Base-by-base conservation (phyloP, 2,888 invertebrate genomes). In the Hydroisotoma schaefferi region DNA sequence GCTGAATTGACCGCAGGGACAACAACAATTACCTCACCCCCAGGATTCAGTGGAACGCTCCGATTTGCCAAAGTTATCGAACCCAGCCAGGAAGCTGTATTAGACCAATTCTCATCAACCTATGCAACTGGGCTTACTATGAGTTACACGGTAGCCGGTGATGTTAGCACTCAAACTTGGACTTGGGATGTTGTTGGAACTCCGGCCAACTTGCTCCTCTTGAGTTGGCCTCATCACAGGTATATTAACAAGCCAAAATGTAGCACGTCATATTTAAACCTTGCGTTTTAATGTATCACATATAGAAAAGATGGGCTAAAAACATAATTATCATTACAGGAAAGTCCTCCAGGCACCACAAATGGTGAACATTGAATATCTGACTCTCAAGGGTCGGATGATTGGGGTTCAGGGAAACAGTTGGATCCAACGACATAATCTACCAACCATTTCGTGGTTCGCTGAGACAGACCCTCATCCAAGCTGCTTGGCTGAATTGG, bases 141-240 rank as follows among this genome's bases (percentile, higher is more conserved):
- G 43, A 26, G 47, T 2, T 66, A 63, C 57, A 20, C 6, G 2
- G 63, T 66, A 2, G 38, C 48, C 12, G 65, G 59, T 15, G 60
- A 65, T 29, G 57, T 60, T 0, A 46, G 48, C 37, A 61, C 61
- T 8, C 54, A 57, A 53, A 66, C 61, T 0, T 66, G 66, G 66
- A 66, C 59, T 22, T 66, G 66, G 66, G 44, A 46, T n/a, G 57
- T 63, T 15, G 37, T 28, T 15, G 66, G 66, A 15, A 53, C 51
- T 56, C 38, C 66, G 2, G 59, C 44, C 4, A 49, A 66, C 6
- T 37, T 66, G 1, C 54, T 66, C 15, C 48, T 58, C 6, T 56
- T 66, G 8, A 47, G 55, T 18, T 66, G 63, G 63, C 66, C 66
- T 22, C 66, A 66, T 51, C 66, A 66, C 53, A 60, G 60, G 59